A percentile compares a stretch with the other conserved stretches of the same genome.
Evolutionary conservation across 2,888 invertebrate genomes (phyloP).

Genomic region (Mythimna impura): DNA sequence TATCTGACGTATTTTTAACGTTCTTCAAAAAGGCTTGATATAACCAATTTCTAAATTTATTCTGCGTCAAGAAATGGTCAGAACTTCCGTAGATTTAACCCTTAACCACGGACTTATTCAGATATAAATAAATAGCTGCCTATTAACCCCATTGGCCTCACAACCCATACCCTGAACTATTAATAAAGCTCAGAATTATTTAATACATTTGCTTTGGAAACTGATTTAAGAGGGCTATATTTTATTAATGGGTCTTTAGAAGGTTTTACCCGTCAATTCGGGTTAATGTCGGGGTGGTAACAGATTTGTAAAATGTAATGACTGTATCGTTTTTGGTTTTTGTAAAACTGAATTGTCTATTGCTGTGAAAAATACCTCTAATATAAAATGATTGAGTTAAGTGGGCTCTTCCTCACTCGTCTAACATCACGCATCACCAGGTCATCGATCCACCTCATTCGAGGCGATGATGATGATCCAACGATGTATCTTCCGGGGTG

Average conservation of each 20-base stretch:
- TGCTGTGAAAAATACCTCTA: no score
- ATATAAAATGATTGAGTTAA: no score
- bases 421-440: no score
- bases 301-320: slow-evolving; percentile 14
- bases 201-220: slow-evolving; percentile 40
- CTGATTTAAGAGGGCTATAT: slow-evolving; percentile 45
- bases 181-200: slow-evolving; percentile 57
- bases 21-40: no score
- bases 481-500: no score
- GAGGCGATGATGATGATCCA: no score
- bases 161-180: slow-evolving; percentile 45
- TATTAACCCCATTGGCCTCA: slow-evolving; percentile 31
- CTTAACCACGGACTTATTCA: slow-evolving; percentile 17
- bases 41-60: background rate
- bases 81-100: slow-evolving; percentile 6
- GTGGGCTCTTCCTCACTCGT: no score
- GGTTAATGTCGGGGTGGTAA: slow-evolving; percentile 9
- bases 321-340: background rate
- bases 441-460: no score
- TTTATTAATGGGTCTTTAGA: slow-evolving; percentile 29
- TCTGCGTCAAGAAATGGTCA: slow-evolving; percentile 12
- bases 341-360: background rate
- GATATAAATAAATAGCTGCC: slow-evolving; percentile 36
- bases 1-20: no score
- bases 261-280: background rate